These are phyloP conservation scores for Eupithecia dodoneata DNA, from an alignment of 2,888 invertebrate genomes.

Conservation along the genomic window DNA sequence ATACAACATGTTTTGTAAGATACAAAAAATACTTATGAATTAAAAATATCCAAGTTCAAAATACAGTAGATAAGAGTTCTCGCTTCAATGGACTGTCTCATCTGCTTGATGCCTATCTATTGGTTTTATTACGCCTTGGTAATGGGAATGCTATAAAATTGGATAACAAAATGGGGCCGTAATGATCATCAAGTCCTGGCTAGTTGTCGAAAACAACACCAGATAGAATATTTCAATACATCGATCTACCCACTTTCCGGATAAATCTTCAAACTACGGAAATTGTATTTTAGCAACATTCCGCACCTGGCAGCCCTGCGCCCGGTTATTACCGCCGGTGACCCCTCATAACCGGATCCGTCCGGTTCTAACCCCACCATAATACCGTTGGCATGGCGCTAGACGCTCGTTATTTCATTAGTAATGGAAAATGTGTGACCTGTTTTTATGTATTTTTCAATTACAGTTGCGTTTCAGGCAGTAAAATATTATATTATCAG, in stretches of 20 bases:
- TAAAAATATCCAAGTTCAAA: too few species aligned
- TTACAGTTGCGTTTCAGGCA: constrained; percentile 8
- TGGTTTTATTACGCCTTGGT: background rate
- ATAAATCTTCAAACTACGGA: background rate
- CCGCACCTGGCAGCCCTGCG: constrained; percentile 26
- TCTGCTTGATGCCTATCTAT: background rate
- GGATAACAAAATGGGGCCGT: background rate
- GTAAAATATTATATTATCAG: background rate
- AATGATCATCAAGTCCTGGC: background rate
- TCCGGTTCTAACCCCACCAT: constrained; percentile 62
- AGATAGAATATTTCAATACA: background rate
- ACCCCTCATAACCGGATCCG: constrained; percentile 63
- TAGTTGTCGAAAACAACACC: background rate
- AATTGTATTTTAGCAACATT: constrained; percentile 18
- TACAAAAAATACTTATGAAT: too few species aligned
- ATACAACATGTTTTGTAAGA: too few species aligned
- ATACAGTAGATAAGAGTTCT: background rate
- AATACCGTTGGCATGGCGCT: constrained; percentile 55
- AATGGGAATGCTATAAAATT: background rate
- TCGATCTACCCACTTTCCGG: background rate
- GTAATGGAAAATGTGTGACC: constrained; percentile 39
- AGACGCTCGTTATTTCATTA: constrained; percentile 56
- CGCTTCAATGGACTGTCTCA: background rate
- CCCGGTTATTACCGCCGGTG: constrained; percentile 64
- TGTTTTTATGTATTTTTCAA: constrained; percentile 25